These are phyloP conservation scores for Peribatodes rhomboidaria DNA, from an alignment of 2,888 invertebrate species.

Conservation along the genomic window DNA sequence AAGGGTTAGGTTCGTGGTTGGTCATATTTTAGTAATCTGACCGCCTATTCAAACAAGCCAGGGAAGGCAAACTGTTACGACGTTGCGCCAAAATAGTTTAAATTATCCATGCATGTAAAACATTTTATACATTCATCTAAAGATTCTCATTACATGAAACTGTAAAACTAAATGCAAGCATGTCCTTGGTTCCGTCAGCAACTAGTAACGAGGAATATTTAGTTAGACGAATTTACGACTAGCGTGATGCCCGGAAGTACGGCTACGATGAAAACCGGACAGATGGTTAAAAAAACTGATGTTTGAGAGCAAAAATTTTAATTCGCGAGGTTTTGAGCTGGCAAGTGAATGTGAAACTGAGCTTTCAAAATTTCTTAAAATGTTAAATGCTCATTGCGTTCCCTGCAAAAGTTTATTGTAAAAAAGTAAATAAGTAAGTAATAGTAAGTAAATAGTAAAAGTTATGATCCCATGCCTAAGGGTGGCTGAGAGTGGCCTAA, in stretches of 20 bases:
- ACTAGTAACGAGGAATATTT: conserved; percentile 15
- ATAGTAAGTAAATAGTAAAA: no score
- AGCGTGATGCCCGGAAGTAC: conserved; percentile 23
- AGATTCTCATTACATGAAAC: neutral
- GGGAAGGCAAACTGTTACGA: no score
- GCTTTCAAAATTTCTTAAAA: no score
- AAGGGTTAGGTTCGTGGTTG: no score
- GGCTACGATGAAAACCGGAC: conserved; percentile 13
- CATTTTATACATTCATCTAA: neutral
- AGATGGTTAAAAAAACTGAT: conserved; percentile 6
- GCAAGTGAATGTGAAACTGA: neutral
- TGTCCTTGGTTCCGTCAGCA: conserved; percentile 5
- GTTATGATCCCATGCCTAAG: no score
- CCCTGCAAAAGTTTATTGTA: no score
- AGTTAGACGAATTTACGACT: conserved; percentile 15
- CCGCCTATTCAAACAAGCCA: no score
- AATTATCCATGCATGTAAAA: neutral
- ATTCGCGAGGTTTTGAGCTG: neutral
- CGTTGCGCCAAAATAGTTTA: no score
- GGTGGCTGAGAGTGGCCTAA: no score
- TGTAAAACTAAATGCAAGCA: neutral
- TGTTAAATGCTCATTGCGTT: no score
- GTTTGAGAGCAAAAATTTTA: conserved; percentile 15
- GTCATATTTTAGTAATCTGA: no score
- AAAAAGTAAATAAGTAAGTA: no score